Evolutionary conservation across 2,888 invertebrate genomes (phyloP), one percentile per base, ranked within the genome.

Genomic region (Diaperis boleti): DNA sequence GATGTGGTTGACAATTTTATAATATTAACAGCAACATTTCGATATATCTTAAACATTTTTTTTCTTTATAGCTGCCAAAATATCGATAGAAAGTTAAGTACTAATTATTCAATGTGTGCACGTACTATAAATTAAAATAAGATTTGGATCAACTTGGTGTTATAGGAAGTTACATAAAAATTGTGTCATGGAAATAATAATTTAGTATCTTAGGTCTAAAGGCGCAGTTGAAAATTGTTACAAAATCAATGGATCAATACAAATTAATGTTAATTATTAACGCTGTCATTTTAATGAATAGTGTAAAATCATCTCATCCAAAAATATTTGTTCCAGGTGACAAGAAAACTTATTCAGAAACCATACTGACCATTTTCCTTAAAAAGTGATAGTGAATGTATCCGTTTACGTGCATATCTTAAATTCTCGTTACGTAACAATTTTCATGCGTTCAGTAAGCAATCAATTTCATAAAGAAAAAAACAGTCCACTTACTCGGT

Each of bases 401-500:
- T 2, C 14, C 7, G 10, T 10, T n/a, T 20, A 20, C 15, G 10
- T 29, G 13, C 35, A 11, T 35, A n/a, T n/a, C 7, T 52, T 20
- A 14, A 52, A 52, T 37, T 41, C 42, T 41, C 18, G 41, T 52
- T 52, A 52, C 39, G 26, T 52, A 52, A 52, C 15, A 29, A n/a
- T 11, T 37, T 13, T 3, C 49, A 49, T 11, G 22, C 42, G 13
- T 22, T 52, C n/a, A n/a, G n/a, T n/a, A n/a, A n/a, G 39, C 14
- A 52, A 49, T 33, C 18, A 35, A 11, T 45, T n/a, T 44, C 18
- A 18, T 7, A 49, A 10, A 50, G 11, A 50, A 35, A 54, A 56
- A 56, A 20, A 15, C 11, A 44, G 6, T 15, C 56, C 56, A 56
- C 45, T 56, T 56, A 56, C 56, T 56, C 17, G 5, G 56, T 56